Base-by-base conservation (phyloP, 2,888 invertebrate species). In the Protodeltote pygarga region DNA sequence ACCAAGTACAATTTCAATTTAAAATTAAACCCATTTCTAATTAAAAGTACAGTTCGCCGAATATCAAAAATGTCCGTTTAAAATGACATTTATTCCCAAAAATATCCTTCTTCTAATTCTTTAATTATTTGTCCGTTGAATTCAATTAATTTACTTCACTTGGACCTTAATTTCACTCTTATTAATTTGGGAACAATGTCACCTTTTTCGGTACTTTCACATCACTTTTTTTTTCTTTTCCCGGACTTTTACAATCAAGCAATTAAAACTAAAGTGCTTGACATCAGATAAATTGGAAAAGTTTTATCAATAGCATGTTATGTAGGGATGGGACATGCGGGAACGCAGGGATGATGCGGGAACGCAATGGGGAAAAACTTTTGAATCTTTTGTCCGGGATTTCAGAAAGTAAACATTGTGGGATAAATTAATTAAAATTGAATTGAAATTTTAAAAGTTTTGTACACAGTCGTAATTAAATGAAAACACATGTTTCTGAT, bases 221-320 rank as follows among this genome's bases (percentile, higher is more conserved):
- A 16, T 50, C 64, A 44, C 17, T 13, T 33, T 51, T 47, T 51
- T 55, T 65, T 13, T 19, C 29, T 38, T 3, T 37, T 52, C 47
- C 63, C 55, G 57, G 45, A 51, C 42, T 32, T 50, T 63, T 63
- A 46, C 58, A 59, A 52, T 40, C 31, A 64, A 60, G 61, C 69
- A 79, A 79, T 78, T 79, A 79, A 77, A 79, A 79, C 64, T 79
- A 72, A 49, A 69, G 53, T 57, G 34, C 40, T 59, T 53, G 37
- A 49, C 55, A 60, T 76, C 63, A 68, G 67, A 72, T 71, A 75
- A 75, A 79, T 79, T 76, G 77, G 74, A 74, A 78, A 79, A 78
- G 71, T 79, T 79, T 53, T 15, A 39, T 52, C 54, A 51, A 63
- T 57, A 42, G 46, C 29, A 55, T 45, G 61, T 62, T 17, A 62